Base-by-base conservation (phyloP, 2,888 invertebrate genomes). In the Drosophila ezoana region DNA sequence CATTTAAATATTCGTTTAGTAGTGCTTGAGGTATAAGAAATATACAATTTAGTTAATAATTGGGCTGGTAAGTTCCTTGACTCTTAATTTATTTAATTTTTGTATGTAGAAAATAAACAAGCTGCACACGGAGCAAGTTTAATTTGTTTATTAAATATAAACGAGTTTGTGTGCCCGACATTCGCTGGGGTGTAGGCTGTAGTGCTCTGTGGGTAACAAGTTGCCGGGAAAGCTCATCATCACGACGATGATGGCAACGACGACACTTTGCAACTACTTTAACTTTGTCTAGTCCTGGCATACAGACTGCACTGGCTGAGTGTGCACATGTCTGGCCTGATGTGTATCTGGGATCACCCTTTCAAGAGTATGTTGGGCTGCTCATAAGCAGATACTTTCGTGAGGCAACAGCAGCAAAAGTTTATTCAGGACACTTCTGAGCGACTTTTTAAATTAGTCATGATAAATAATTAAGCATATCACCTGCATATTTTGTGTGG, bases 131-230 rank as follows among this genome's bases (percentile, higher is more conserved):
- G 72, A 60, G 75, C 72, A 76, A 71, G 76, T 88, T 88, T 83
- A 86, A 85, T 85, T 85, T 88, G 81, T 88, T 85, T 86, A 88
- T 85, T 86, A 88, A 88, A 88, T 83, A 86, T 80, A 83, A 85
- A 88, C 81, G 84, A 83, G 77, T 62, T 79, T 61, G 71, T 71
- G 66, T 57, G 52, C 62, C 59, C 47, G 28, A 56, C 58, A 45
- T 58, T 35, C 28, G 16, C 40, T 23, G 20, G 16, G 32, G 23
- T 11, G 47, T 14, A n/a, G 13, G 33, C 44, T 20, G 13, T 10
- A 16, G 43, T 8, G 43, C 23, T 37, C 53, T 38, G 54, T 41
- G 51, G 52, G 44, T 64, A 61, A 61, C 62, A 37, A 60, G 72
- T 54, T 63, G 56, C 20, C n/a, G 48, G 52, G 58, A 48, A 57